Percentiles rank a stretch among this genome's conserved stretches.
Evolutionary conservation across 2,113 vertebrate genomes (phyloP).

Genomic region (Solea senegalensis): DNA sequence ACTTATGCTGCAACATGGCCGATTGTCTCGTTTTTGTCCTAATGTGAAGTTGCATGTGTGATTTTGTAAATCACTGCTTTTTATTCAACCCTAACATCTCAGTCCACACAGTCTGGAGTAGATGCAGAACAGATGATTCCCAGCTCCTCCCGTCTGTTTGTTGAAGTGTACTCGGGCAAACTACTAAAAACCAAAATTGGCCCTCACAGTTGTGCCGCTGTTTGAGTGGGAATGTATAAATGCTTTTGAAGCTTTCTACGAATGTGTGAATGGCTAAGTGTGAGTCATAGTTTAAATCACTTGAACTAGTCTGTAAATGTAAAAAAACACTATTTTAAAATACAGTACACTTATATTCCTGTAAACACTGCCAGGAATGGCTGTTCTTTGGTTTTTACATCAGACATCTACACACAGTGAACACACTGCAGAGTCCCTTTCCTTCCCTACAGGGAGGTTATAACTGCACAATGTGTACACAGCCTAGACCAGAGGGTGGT

Average conservation of each 20-base stretch:
- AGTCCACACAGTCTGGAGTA: not conserved
- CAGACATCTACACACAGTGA: not conserved
- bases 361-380: not conserved
- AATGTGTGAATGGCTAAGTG: not conserved
- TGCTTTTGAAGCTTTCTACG: not conserved
- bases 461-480: conserved; percentile 6
- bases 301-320: not conserved
- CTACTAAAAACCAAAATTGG: not conserved
- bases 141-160: not conserved
- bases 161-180: not conserved
- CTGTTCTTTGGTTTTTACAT: not conserved
- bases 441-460: conserved; percentile 2
- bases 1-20: not conserved
- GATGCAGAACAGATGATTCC: not conserved
- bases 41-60: not conserved
- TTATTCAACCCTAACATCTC: conserved; percentile 8
- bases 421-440: not conserved
- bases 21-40: not conserved
- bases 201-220: not conserved
- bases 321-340: not conserved
- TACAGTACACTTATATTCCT: not conserved
- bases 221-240: not conserved
- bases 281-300: not conserved
- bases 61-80: conserved; percentile 4
- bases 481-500: conserved; percentile 45